These are phyloP conservation scores for Melanargia galathea DNA, from an alignment of 2,888 invertebrate genomes.

Conservation along the genomic window DNA sequence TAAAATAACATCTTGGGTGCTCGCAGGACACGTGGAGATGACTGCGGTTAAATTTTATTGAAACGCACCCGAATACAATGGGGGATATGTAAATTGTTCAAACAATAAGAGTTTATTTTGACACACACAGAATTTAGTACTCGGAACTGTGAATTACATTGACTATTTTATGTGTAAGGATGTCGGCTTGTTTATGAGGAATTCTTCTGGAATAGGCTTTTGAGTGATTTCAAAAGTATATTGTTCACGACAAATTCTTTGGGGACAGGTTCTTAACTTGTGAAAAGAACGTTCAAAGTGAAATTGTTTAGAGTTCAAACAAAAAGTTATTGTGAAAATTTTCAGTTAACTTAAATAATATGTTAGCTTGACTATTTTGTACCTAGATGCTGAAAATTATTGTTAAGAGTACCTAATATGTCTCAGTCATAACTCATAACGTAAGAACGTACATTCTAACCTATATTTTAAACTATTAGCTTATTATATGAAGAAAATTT, in stretches of 20 bases:
- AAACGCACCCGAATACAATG: constrained; percentile 69
- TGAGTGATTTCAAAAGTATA: constrained; percentile 18
- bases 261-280: not conserved
- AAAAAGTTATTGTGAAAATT: not conserved
- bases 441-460: not conserved
- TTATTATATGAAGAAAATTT: no score
- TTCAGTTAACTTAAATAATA: not conserved
- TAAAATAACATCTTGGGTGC: constrained; percentile 76
- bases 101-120: constrained; percentile 34
- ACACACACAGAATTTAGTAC: constrained; percentile 23
- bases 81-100: constrained; percentile 68
- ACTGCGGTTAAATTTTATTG: constrained; percentile 78
- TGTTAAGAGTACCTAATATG: no score
- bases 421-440: not conserved
- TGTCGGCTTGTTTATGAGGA: constrained; percentile 20
- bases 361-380: not conserved
- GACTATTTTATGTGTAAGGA: constrained; percentile 25
- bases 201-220: constrained; percentile 24
- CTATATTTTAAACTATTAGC: no score
- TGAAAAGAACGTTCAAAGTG: constrained; percentile 1
- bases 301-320: not conserved
- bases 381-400: not conserved
- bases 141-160: constrained; percentile 28
- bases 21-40: constrained; percentile 71
- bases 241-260: constrained; percentile 7